Base-by-base conservation (phyloP, 2,888 invertebrate genomes). In the Griposia aprilina region DNA sequence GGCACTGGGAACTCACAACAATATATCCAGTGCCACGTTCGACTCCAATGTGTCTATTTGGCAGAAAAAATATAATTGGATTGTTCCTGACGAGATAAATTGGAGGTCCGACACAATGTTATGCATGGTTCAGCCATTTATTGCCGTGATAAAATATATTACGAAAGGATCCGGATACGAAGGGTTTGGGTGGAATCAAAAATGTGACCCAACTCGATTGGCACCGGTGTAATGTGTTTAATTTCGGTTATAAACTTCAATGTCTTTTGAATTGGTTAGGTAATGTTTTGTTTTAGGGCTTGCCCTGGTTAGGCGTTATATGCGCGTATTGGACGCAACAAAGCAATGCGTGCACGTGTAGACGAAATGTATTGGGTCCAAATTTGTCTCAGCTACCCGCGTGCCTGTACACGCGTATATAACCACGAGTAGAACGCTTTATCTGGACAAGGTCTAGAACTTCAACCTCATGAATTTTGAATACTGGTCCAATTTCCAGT, bases 41-140 rank as follows among this genome's bases (percentile, higher is more conserved):
- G 79, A 88, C 83, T 88, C 84, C 87, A 88, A 91, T 90, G 90
- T 93, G 93, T 93, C 94, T 93, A 93, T 94, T 93, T 93, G 92
- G 92, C 90, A 91, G 93, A 93, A 94, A 95, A 94, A 94, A 94
- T 93, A 94, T 95, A 95, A 95, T 95, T 95, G 95, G 94, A 94
- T 94, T 93, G 94, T 94, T 93, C 92, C 93, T 93, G 93, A 92
- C 93, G 93, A 93, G 91, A 94, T 94, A 95, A 94, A 95, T 94
- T 95, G 94, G 91, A 91, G 88, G 89, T 87, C 90, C 87, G 91
- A 90, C 90, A 90, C 90, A 87, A 85, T 90, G 89, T 89, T 90
- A 89, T 90, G 91, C 90, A 90, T 86, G 91, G 89, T 88, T 91
- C 91, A 88, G 89, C 88, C 90, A 90, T 92, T 92, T 92, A 91